These are phyloP conservation scores for Sinocyclocheilus rhinocerous DNA, from an alignment of 2,113 vertebrate genomes.

Conservation along the genomic window DNA sequence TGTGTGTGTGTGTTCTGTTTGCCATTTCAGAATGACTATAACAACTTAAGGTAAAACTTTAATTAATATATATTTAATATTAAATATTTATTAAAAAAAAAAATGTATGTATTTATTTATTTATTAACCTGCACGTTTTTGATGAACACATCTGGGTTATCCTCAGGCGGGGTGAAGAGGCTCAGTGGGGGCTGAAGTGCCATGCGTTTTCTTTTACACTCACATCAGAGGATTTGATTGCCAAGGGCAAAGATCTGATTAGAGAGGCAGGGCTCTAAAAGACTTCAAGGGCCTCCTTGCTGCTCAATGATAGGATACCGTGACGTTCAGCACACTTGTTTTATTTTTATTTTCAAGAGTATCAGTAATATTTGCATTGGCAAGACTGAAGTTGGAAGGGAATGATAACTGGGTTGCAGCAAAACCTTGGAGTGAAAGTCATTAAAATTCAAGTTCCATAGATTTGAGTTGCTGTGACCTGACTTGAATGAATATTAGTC, in stretches of 20 bases:
- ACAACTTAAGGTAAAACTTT: not conserved
- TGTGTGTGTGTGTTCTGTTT: not conserved
- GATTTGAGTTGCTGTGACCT: not conserved
- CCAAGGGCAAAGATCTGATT: slow-evolving; percentile 47
- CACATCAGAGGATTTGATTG: slow-evolving; percentile 45
- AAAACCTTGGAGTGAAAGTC: slow-evolving; percentile 11
- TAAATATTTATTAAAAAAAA: too few relatives aligned
- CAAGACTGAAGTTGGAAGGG: too few relatives aligned
- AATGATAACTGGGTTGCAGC: not conserved
- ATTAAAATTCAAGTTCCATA: slow-evolving; percentile 11
- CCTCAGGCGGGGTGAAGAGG: slow-evolving; percentile 12
- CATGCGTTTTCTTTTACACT: slow-evolving; percentile 20
- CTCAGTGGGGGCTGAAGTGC: slow-evolving; percentile 29
- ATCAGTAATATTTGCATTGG: not conserved
- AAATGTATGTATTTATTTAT: not conserved
- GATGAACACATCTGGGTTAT: slow-evolving; percentile 35
- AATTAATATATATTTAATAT: too few relatives aligned
- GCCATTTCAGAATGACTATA: not conserved
- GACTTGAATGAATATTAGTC: not conserved
- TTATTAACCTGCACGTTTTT: not conserved
- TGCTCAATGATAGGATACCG: not conserved
- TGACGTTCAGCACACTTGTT: slow-evolving; percentile 10
- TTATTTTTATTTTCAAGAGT: slow-evolving; percentile 1
- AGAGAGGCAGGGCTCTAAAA: slow-evolving; percentile 28
- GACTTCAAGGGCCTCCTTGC: slow-evolving; percentile 26